Conservation (phyloP, 2,113 vertebrate genomes). For the Leptodactylus fuscus region DNA sequence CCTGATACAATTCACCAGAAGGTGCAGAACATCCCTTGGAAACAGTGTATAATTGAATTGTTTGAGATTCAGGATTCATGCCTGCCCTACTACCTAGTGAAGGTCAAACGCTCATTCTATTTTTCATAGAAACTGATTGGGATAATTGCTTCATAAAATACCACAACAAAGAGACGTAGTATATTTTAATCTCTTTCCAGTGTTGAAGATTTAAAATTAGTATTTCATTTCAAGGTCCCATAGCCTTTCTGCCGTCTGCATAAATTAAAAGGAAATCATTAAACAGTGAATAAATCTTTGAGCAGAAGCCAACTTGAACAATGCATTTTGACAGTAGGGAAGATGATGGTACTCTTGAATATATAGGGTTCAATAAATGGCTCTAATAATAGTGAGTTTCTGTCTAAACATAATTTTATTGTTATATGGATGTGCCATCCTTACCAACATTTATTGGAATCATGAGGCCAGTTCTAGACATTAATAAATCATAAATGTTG, state of each 20-base stretch:
- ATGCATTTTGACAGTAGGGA: constrained; percentile 11
- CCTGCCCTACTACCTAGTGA: not conserved
- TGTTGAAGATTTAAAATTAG: constrained; percentile 36
- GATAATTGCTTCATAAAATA: constrained; percentile 44
- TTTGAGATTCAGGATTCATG: not conserved
- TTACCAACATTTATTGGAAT: not conserved
- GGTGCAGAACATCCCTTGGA: not conserved
- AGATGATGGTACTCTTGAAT: constrained; percentile 1
- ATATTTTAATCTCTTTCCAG: constrained; percentile 41
- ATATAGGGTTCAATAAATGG: constrained; percentile 6
- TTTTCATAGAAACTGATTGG: constrained; percentile 45
- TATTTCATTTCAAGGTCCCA: constrained; percentile 47
- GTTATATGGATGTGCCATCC: not conserved
- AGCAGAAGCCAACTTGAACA: constrained; percentile 6
- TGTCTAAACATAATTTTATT: constrained; percentile 13
- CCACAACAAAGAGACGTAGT: constrained; percentile 38
- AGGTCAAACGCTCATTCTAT: constrained; percentile 20
- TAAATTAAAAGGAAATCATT: constrained; percentile 49
- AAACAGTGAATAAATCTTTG: constrained; percentile 33
- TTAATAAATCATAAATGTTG: constrained; percentile 26
- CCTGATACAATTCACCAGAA: not conserved
- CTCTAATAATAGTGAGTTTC: constrained; percentile 8
- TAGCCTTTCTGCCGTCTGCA: constrained; percentile 32
- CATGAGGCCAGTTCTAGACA: constrained; percentile 2
- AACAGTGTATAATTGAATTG: constrained; percentile 2